phyloP scores from a whole-genome alignment of 2,113 vertebrate genomes.

The Micronycteris hirsuta region DNA sequence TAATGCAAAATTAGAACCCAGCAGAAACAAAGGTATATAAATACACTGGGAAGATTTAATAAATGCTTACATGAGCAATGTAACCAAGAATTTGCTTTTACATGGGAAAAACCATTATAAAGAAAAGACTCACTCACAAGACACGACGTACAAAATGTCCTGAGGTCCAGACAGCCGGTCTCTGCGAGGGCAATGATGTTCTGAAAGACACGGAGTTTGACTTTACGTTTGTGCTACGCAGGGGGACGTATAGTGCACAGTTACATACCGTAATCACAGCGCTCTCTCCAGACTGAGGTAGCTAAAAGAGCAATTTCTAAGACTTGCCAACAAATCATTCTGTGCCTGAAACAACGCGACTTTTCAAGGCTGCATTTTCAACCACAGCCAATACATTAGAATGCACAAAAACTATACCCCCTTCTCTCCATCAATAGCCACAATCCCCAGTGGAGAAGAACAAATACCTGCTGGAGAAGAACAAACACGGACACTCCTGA shows the following conservation, averaged over 20 bases:
- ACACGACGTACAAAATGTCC: slow-evolving; percentile 93
- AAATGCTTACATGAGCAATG: neutral
- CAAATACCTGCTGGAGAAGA: neutral
- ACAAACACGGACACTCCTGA: neutral
- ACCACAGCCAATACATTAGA: slow-evolving; percentile 31
- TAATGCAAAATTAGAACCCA: slow-evolving; percentile 2
- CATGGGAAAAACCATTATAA: neutral
- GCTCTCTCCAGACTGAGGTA: neutral
- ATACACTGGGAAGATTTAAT: neutral
- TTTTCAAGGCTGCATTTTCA: slow-evolving; percentile 45
- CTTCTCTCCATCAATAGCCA: neutral
- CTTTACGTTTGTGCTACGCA: neutral
- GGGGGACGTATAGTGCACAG: neutral
- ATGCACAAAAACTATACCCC: neutral
- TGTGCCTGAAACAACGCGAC: slow-evolving; percentile 37
- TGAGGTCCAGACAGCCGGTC: slow-evolving; percentile 90
- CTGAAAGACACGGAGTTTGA: slow-evolving; percentile 79
- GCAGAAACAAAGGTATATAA: neutral
- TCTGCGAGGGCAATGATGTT: slow-evolving; percentile 92
- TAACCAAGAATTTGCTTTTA: slow-evolving; percentile 24
- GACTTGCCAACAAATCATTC: slow-evolving; percentile 9
- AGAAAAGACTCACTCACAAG: slow-evolving; percentile 87
- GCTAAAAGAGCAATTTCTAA: slow-evolving; percentile 30
- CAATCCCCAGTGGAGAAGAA: neutral
- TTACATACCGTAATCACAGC: neutral